These are phyloP conservation scores for Formicarius rufipectus DNA, from an alignment of 2,113 vertebrate genomes.

Conservation along the genomic window DNA sequence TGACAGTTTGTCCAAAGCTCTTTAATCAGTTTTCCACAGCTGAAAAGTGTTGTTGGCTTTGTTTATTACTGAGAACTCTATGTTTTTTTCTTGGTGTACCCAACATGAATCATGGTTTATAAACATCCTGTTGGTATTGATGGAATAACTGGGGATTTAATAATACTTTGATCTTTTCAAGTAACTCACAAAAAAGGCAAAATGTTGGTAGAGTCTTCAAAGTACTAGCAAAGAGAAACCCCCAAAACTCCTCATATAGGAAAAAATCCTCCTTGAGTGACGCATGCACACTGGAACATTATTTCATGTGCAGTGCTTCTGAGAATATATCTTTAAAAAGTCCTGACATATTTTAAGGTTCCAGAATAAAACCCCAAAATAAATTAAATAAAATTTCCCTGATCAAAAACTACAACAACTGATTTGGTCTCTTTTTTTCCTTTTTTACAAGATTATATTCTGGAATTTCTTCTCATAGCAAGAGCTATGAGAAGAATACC, in stretches of 20 bases:
- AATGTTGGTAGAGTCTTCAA: background rate
- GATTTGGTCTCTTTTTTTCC: background rate
- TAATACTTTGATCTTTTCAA: slow-evolving; percentile 58
- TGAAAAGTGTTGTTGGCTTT: slow-evolving; percentile 44
- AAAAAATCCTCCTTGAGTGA: background rate
- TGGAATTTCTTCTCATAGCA: background rate
- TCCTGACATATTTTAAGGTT: background rate
- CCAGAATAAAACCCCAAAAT: background rate
- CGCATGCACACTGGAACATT: background rate
- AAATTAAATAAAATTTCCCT: background rate
- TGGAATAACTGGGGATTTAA: slow-evolving; percentile 31
- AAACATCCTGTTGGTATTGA: slow-evolving; percentile 69
- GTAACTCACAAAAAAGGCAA: background rate
- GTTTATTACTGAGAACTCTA: slow-evolving; percentile 37
- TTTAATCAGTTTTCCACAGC: slow-evolving; percentile 53
- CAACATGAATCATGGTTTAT: slow-evolving; percentile 50
- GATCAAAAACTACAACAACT: background rate
- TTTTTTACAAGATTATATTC: background rate
- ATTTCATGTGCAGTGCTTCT: background rate
- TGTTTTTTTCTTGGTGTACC: slow-evolving; percentile 63
- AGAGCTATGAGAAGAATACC: background rate
- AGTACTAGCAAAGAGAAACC: background rate
- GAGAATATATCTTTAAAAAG: background rate
- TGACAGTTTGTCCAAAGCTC: slow-evolving; percentile 54
- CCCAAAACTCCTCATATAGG: background rate